Conservation (phyloP, 2,113 vertebrate genomes). For the Enhydra lutris region DNA sequence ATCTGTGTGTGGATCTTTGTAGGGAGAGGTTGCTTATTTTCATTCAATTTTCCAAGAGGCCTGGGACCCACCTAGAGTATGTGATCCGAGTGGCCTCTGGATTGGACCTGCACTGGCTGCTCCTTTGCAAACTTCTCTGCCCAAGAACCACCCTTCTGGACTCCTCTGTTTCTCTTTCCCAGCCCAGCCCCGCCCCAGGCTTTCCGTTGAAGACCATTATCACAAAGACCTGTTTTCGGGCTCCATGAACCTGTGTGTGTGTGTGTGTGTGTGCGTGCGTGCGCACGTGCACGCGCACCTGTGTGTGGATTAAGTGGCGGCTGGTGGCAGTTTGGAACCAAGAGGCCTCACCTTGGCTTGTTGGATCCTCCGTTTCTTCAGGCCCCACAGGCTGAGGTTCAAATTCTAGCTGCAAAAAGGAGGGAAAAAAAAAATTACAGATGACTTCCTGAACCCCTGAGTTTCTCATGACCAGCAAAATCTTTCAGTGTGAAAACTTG, state of each 20-base stretch:
- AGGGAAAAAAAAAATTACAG: neutral
- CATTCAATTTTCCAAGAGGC: neutral
- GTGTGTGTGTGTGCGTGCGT: too few species aligned
- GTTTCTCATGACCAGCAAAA: neutral
- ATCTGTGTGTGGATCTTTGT: neutral
- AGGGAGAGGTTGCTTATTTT: neutral
- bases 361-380: neutral
- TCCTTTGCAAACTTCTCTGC: neutral
- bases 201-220: neutral
- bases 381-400: neutral
- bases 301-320: neutral
- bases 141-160: neutral
- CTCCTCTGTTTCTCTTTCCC: neutral
- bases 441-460: neutral
- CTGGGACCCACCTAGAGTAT: neutral
- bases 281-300: too few species aligned
- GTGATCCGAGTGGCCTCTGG: neutral
- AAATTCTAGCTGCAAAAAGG: neutral
- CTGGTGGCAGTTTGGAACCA: neutral
- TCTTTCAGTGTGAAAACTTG: neutral
- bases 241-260: neutral
- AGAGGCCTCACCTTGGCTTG: neutral
- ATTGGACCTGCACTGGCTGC: neutral
- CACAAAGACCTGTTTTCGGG: neutral
- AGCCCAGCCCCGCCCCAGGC: accelerated